These are phyloP conservation scores for Sitta carolinensis DNA, from an alignment of 2,797 vertebrate species.

Conservation along the genomic window DNA sequence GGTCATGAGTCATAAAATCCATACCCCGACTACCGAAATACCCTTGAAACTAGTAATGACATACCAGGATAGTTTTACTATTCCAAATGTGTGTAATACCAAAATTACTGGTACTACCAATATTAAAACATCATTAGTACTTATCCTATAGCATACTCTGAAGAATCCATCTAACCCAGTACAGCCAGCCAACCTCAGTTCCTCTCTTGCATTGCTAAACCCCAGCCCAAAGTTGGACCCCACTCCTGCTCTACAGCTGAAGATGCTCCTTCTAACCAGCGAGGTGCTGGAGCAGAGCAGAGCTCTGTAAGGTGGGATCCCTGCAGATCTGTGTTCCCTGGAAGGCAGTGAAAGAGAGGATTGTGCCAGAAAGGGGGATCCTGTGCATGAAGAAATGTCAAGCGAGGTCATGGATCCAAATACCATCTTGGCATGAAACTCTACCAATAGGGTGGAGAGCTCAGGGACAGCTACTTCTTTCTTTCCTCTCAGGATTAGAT, in stretches of 20 bases:
- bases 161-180: not conserved
- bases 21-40: not conserved
- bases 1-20: not conserved
- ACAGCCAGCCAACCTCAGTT: not conserved
- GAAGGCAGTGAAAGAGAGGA: not conserved
- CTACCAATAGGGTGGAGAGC: not conserved
- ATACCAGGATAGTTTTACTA: not conserved
- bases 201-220: not conserved
- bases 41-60: not conserved
- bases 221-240: not conserved
- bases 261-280: not conserved
- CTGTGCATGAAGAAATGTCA: not conserved
- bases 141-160: not conserved
- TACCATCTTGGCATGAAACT: not conserved
- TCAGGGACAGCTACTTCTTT: not conserved
- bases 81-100: not conserved
- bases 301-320: not conserved
- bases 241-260: not conserved
- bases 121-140: not conserved
- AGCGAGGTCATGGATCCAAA: not conserved
- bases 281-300: not conserved
- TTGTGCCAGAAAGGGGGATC: not conserved
- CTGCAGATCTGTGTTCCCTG: not conserved
- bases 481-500: not conserved
- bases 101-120: not conserved